These are phyloP conservation scores for Psilopogon haemacephalus DNA, from an alignment of 2,113 vertebrate genomes.

Conservation along the genomic window DNA sequence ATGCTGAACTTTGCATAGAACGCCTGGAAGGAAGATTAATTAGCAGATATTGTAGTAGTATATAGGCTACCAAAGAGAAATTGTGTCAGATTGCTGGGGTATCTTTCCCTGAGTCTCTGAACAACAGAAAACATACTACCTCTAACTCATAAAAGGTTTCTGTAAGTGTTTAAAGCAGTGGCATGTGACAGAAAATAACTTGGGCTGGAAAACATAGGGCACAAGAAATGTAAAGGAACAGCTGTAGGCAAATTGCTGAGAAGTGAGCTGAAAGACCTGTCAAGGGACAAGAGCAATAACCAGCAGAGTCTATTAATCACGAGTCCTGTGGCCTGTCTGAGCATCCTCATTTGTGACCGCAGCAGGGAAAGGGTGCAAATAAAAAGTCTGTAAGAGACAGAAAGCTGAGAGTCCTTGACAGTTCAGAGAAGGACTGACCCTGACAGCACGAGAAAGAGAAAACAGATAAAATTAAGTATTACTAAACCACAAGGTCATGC, in stretches of 20 bases:
- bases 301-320: background rate
- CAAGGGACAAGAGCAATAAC: background rate
- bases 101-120: background rate
- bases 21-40: conserved; percentile 14
- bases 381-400: background rate
- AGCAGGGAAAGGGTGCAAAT: background rate
- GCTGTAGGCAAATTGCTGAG: background rate
- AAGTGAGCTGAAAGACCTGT: background rate
- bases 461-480: conserved; percentile 14
- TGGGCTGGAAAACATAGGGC: background rate
- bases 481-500: conserved; percentile 65
- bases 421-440: conserved; percentile 30
- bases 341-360: background rate
- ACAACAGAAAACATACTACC: background rate
- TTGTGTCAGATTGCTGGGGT: background rate
- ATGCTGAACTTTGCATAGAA: background rate
- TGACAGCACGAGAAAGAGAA: conserved; percentile 41
- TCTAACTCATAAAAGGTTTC: background rate
- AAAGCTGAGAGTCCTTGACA: conserved; percentile 48
- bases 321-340: background rate
- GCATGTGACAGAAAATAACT: background rate
- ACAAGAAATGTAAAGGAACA: background rate
- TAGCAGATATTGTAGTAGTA: background rate
- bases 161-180: background rate
- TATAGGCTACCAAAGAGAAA: background rate